Conservation (phyloP, 1,140 invertebrate genomes). For the Drosophila fuyamai region DNA sequence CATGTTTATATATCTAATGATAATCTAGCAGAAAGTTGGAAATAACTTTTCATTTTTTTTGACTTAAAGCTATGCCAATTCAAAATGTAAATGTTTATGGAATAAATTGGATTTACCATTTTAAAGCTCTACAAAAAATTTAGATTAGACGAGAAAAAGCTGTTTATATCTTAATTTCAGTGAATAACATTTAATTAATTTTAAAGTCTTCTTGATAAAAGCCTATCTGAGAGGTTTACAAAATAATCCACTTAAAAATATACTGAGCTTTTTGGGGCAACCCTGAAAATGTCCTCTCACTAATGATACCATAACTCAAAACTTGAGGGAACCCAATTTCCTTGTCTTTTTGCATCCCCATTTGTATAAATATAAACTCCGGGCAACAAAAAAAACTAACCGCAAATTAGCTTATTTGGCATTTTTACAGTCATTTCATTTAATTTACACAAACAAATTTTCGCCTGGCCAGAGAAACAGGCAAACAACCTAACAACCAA, state of each 20-base stretch:
- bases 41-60: too few relatives aligned
- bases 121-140: too few relatives aligned
- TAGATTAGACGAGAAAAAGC: too few relatives aligned
- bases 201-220: neutral
- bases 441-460: conserved; percentile 84
- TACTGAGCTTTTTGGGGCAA: neutral
- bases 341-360: conserved; percentile 19
- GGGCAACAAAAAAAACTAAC: conserved; percentile 60
- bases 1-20: too few relatives aligned
- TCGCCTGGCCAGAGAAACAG: conserved; percentile 67
- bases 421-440: conserved; percentile 83
- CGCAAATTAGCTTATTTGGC: conserved; percentile 83
- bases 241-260: neutral
- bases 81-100: too few relatives aligned
- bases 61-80: too few relatives aligned
- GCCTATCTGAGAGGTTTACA: neutral
- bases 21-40: too few relatives aligned
- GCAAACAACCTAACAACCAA: conserved; percentile 19
- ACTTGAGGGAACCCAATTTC: neutral
- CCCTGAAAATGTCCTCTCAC: neutral
- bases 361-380: conserved; percentile 7
- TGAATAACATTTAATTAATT: neutral
- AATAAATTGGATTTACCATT: too few relatives aligned
- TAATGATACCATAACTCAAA: conserved; percentile 44
- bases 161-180: too few relatives aligned